Conservation (phyloP, 1,140 invertebrate species). For the Drosophila nigrodunni region DNA sequence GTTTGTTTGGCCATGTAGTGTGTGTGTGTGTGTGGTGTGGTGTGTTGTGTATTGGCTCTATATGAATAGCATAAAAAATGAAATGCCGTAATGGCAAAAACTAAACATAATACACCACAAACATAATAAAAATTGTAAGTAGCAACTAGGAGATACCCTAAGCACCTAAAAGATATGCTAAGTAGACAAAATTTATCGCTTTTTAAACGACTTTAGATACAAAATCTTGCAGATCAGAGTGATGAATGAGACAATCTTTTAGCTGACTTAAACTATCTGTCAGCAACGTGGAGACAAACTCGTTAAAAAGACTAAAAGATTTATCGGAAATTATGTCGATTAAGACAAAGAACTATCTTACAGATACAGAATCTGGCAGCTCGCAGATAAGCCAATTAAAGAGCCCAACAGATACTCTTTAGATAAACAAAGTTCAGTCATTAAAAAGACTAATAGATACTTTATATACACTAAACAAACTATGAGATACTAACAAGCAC, state of each 20-base stretch:
- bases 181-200: neutral
- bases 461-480: neutral
- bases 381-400: neutral
- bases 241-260: no score
- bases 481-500: neutral
- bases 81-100: constrained; percentile 20
- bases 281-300: no score
- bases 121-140: constrained; percentile 9
- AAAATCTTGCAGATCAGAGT: neutral
- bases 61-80: constrained; percentile 39
- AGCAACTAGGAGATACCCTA: neutral
- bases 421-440: neutral
- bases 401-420: neutral
- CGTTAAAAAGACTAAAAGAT: no score
- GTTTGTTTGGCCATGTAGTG: constrained; percentile 12
- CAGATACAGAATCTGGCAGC: neutral
- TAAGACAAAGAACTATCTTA: neutral
- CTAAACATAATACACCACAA: constrained; percentile 15
- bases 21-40: no score
- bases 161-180: neutral
- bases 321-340: neutral
- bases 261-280: no score
- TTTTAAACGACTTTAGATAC: neutral
- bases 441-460: constrained; percentile 4
- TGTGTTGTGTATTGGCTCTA: neutral